Percentiles rank a stretch among this genome's conserved stretches.
These are phyloP conservation scores for Sorex fumeus DNA, from an alignment of 2,113 vertebrate genomes.

Conservation along the genomic window DNA sequence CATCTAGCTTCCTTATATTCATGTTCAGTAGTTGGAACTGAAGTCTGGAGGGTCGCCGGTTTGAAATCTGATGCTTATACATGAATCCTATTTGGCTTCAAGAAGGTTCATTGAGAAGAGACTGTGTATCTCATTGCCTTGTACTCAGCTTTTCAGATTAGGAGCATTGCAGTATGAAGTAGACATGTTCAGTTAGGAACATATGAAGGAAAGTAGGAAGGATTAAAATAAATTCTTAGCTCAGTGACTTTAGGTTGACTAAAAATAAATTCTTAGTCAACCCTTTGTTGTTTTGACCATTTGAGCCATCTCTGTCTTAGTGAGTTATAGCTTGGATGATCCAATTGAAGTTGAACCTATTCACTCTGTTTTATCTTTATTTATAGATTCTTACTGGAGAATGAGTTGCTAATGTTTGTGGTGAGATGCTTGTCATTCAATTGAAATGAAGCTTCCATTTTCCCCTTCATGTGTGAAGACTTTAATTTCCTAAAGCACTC, in stretches of 20 bases:
- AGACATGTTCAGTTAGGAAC: too few relatives aligned
- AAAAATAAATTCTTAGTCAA: not conserved
- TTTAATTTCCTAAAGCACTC: not conserved
- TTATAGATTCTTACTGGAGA: not conserved
- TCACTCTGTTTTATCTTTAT: constrained; percentile 10
- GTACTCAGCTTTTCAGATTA: not conserved
- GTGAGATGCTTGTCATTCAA: too few relatives aligned
- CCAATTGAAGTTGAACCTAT: not conserved
- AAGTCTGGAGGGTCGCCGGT: not conserved
- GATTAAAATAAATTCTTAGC: not conserved
- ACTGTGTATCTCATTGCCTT: not conserved
- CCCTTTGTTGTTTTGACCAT: not conserved
- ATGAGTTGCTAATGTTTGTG: not conserved
- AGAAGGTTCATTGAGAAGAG: not conserved
- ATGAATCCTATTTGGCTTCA: not conserved
- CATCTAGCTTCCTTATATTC: not conserved
- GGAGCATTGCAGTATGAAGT: not conserved
- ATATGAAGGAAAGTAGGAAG: not conserved
- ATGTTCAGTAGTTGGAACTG: not conserved
- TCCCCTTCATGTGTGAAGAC: not conserved
- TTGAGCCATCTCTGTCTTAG: not conserved
- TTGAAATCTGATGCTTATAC: not conserved
- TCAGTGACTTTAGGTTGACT: too few relatives aligned
- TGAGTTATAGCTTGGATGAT: not conserved
- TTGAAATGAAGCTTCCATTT: not conserved